These are phyloP conservation scores for Tachuris rubrigastra DNA, from an alignment of 2,113 vertebrate species.

Conservation along the genomic window DNA sequence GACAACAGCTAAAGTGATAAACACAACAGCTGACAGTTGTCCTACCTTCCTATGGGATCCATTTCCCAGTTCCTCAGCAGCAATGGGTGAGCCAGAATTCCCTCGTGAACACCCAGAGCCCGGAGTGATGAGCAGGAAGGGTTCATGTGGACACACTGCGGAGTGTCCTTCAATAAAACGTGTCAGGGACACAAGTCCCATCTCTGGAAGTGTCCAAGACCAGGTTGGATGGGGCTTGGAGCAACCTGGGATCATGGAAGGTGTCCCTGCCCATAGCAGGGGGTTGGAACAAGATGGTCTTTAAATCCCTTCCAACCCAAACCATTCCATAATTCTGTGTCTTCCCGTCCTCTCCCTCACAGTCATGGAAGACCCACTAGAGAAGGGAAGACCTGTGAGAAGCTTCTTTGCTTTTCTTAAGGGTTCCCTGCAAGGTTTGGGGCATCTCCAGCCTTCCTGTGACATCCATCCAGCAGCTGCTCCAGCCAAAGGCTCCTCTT, in stretches of 20 bases:
- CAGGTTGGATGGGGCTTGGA: neutral
- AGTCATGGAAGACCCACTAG: neutral
- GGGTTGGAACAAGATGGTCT: neutral
- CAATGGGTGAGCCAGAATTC: neutral
- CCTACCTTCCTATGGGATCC: neutral
- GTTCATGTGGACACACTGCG: neutral
- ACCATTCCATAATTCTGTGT: neutral
- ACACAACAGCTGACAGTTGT: neutral
- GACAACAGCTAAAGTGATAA: neutral
- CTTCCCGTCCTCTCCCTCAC: neutral
- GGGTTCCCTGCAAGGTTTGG: neutral
- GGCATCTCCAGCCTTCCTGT: neutral
- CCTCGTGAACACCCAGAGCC: neutral
- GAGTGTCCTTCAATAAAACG: neutral
- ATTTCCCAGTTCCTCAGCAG: neutral
- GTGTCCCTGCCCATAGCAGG: neutral
- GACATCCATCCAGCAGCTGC: neutral
- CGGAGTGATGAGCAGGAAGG: neutral
- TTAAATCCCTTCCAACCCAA: neutral
- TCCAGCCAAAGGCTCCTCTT: neutral
- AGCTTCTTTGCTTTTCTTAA: neutral
- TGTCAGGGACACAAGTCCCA: fast-evolving
- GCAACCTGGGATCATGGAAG: neutral
- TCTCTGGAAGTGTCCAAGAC: neutral
- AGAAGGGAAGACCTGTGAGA: neutral